Evolutionary conservation across 2,113 vertebrate genomes (phyloP).

Genomic region (Heteronetta atricapilla): DNA sequence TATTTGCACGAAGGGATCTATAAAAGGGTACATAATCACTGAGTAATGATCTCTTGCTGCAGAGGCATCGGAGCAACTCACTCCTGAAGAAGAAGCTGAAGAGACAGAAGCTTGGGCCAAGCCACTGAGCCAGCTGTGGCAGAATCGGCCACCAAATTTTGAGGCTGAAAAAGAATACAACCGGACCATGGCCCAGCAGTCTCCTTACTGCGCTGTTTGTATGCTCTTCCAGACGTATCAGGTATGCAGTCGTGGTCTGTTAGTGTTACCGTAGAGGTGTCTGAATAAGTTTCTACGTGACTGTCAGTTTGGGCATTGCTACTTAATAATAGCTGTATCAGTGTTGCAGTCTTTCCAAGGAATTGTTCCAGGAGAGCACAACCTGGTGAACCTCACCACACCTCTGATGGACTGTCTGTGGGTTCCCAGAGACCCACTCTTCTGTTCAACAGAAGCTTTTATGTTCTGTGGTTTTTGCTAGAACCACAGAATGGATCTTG

Average conservation of each 20-base stretch:
- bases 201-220: constrained; percentile 93
- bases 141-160: constrained; percentile 86
- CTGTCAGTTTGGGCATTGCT: rapidly evolving
- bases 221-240: constrained; percentile 91
- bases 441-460: not conserved
- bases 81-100: constrained; percentile 85
- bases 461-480: not conserved
- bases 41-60: not conserved
- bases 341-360: not conserved
- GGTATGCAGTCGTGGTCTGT: constrained; percentile 71
- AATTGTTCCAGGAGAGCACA: not conserved
- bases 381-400: not conserved
- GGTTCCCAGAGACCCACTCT: rapidly evolving
- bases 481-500: not conserved
- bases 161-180: constrained; percentile 92
- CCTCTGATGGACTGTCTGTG: not conserved
- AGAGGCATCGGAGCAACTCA: constrained; percentile 86
- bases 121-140: constrained; percentile 89
- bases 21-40: not conserved
- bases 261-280: not conserved
- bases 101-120: constrained; percentile 93
- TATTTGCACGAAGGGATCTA: not conserved
- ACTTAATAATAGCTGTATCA: not conserved
- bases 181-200: constrained; percentile 83
- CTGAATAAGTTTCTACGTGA: not conserved